phyloP scores from a whole-genome alignment of 92 coral and sea anemone species.

The Pocillopora meandrina region DNA sequence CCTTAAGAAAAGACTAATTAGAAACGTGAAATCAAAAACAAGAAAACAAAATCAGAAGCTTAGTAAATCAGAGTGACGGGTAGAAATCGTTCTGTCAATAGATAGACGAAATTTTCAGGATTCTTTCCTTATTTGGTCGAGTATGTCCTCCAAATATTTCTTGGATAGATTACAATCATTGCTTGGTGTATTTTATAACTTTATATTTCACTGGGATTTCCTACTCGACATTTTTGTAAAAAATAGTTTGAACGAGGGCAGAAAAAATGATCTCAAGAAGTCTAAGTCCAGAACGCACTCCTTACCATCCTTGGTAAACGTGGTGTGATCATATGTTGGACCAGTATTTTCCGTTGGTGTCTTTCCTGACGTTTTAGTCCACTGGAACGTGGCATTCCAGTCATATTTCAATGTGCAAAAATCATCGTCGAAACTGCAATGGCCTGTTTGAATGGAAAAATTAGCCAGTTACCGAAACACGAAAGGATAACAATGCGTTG shows the following conservation, averaged over 20 bases:
- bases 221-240: too few relatives aligned
- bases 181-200: too few relatives aligned
- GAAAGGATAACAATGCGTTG: neutral
- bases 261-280: neutral
- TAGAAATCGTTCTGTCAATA: too few relatives aligned
- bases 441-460: constrained; percentile 4
- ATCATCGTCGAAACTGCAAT: constrained; percentile 41
- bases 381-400: constrained; percentile 19
- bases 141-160: too few relatives aligned
- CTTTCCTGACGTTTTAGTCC: constrained; percentile 24
- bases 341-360: constrained; percentile 33
- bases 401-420: constrained; percentile 36
- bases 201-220: too few relatives aligned
- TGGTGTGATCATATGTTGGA: constrained; percentile 37
- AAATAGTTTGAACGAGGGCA: too few relatives aligned
- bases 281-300: neutral
- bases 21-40: neutral
- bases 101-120: too few relatives aligned
- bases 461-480: neutral
- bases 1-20: neutral
- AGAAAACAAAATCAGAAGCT: too few relatives aligned
- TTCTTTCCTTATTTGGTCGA: too few relatives aligned
- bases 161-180: too few relatives aligned
- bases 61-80: too few relatives aligned
- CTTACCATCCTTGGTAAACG: constrained; percentile 32